Percentiles rank a stretch among this genome's conserved stretches.
Conservation (phyloP, 1,140 invertebrate genomes). For the Bombus confusus region DNA sequence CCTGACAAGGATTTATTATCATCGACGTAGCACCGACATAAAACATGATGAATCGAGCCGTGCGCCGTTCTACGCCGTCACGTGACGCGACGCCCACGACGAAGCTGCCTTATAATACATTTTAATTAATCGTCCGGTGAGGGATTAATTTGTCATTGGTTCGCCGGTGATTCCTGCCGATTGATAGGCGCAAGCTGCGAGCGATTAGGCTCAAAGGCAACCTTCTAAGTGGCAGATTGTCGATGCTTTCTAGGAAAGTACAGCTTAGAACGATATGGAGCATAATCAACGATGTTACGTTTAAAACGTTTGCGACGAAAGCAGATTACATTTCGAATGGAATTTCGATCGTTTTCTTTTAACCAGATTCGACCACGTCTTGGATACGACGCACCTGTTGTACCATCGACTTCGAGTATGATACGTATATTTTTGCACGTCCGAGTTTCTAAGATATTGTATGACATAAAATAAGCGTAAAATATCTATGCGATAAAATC, state of each 20-base stretch:
- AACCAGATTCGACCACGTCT: too few species aligned
- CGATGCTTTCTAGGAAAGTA: background rate
- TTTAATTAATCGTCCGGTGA: slow-evolving; percentile 76
- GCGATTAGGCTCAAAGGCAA: too few species aligned
- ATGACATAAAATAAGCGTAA: too few species aligned
- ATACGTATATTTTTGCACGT: too few species aligned
- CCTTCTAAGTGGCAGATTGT: background rate
- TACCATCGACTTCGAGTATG: too few species aligned
- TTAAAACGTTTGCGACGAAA: background rate
- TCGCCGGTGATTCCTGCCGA: slow-evolving; percentile 36
- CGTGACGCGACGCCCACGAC: slow-evolving; percentile 32
- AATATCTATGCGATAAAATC: too few species aligned
- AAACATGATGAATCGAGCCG: slow-evolving; percentile 79
- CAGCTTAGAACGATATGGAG: background rate
- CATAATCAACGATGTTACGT: background rate
- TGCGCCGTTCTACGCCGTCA: slow-evolving; percentile 47
- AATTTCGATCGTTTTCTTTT: too few species aligned
- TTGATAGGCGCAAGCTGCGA: background rate
- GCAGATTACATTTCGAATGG: too few species aligned
- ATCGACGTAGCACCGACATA: slow-evolving; percentile 72
- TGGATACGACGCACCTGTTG: too few species aligned
- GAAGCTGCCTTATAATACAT: slow-evolving; percentile 64
- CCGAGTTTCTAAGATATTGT: too few species aligned
- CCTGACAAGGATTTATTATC: slow-evolving; percentile 78
- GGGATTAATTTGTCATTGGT: slow-evolving; percentile 74